phyloP scores from a whole-genome alignment of 2,113 vertebrate species.

The Bagarius yarrelli region DNA sequence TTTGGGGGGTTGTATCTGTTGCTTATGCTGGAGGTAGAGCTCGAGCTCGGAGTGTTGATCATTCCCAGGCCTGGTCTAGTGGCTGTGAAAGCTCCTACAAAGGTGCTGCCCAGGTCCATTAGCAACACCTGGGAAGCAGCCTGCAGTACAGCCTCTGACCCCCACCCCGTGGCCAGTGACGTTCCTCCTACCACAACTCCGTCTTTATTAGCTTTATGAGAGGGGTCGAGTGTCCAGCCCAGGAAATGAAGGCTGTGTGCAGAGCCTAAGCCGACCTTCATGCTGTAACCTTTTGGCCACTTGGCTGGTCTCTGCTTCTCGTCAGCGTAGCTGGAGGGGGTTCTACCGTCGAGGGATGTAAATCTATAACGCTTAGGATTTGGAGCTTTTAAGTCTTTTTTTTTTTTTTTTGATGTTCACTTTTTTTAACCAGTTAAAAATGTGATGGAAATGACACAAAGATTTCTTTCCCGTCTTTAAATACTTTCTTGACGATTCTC shows the following conservation, averaged over 20 bases:
- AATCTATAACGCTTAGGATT: neutral
- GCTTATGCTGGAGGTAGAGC: constrained; percentile 22
- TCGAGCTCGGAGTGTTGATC: constrained; percentile 61
- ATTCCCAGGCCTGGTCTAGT: constrained; percentile 75
- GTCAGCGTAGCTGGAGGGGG: constrained; percentile 65
- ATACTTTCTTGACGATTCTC: constrained; percentile 2
- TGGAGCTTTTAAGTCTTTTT: neutral
- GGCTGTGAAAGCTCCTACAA: constrained; percentile 73
- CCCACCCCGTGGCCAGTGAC: constrained; percentile 63
- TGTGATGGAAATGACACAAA: too few species aligned
- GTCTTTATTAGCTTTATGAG: constrained; percentile 89
- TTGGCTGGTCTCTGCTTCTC: constrained; percentile 79
- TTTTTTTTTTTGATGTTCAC: too few species aligned
- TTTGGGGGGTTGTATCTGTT: too few species aligned
- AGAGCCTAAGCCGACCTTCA: constrained; percentile 76
- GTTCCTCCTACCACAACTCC: constrained; percentile 71
- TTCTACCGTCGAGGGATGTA: neutral
- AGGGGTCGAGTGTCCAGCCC: constrained; percentile 79
- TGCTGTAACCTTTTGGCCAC: constrained; percentile 75
- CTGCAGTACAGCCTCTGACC: constrained; percentile 60
- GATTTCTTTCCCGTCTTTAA: neutral
- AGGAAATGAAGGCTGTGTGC: constrained; percentile 87
- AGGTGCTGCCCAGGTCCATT: constrained; percentile 82
- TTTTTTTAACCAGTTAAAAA: too few species aligned
- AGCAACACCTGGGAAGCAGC: constrained; percentile 88